phyloP scores from a whole-genome alignment of 2,888 invertebrate genomes.

The Eurytoma adleriae region DNA sequence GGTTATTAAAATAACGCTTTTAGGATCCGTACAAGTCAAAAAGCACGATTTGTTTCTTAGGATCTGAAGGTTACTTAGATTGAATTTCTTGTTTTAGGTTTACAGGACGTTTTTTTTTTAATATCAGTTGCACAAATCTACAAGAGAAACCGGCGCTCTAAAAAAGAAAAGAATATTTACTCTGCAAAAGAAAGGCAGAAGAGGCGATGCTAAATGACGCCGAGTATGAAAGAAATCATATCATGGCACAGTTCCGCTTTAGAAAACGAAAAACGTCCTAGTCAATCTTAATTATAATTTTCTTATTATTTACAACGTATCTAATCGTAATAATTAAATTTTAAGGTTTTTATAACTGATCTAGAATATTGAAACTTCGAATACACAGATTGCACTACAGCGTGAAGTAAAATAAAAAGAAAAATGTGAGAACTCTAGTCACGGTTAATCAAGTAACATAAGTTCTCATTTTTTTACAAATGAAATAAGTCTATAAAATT shows the following conservation, averaged over 20 bases:
- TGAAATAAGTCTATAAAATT: constrained; percentile 67
- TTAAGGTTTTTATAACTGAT: constrained; percentile 25
- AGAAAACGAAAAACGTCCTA: constrained; percentile 51
- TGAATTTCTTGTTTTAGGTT: constrained; percentile 38
- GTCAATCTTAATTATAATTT: constrained; percentile 50
- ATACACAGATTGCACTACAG: constrained; percentile 49
- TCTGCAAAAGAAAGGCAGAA: constrained; percentile 33
- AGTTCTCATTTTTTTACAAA: constrained; percentile 48
- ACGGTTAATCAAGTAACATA: constrained; percentile 19
- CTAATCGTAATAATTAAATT: constrained; percentile 45
- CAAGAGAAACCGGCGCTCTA: constrained; percentile 51
- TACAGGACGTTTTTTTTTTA: constrained; percentile 32
- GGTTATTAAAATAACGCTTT: constrained; percentile 52
- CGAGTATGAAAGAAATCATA: constrained; percentile 49
- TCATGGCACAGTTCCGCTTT: constrained; percentile 58
- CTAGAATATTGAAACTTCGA: constrained; percentile 35
- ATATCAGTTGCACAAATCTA: constrained; percentile 64
- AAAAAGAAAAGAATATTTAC: constrained; percentile 20
- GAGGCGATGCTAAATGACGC: constrained; percentile 38
- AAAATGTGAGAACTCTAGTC: constrained; percentile 33
- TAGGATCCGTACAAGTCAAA: constrained; percentile 23
- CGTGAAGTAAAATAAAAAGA: constrained; percentile 18
- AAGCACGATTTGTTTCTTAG: background rate
- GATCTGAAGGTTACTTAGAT: constrained; percentile 28
- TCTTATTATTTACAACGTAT: constrained; percentile 57